Evolutionary conservation across 2,888 invertebrate genomes (phyloP).

Genomic region (Ormyrus pomaceus): DNA sequence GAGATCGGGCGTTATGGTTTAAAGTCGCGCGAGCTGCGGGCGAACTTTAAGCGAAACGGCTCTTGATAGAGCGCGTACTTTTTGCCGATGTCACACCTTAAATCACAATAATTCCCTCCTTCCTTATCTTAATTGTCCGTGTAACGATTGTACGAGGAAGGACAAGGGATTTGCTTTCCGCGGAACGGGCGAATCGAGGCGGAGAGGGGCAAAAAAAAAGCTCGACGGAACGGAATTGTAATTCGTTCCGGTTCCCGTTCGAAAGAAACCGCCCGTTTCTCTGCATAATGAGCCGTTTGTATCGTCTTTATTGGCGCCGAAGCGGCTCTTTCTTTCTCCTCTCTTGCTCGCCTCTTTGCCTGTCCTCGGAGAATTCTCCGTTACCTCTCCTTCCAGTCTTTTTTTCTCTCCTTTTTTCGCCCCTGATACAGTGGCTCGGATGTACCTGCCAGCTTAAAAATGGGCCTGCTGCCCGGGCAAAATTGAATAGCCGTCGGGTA

Average conservation of each 20-base stretch:
- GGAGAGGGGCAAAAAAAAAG: background rate
- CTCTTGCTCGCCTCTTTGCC: too few species aligned
- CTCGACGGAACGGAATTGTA: constrained; percentile 39
- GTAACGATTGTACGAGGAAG: constrained; percentile 59
- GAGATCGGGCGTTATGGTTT: too few species aligned
- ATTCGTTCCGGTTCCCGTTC: constrained; percentile 60
- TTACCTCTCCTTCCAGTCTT: constrained; percentile 21
- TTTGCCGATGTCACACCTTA: constrained; percentile 16
- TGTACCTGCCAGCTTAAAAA: too few species aligned
- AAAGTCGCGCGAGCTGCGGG: background rate
- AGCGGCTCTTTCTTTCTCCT: constrained; percentile 18
- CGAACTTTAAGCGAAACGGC: constrained; percentile 15
- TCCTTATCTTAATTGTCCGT: constrained; percentile 64
- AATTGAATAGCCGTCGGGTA: too few species aligned
- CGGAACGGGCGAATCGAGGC: background rate
- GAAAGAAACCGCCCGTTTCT: constrained; percentile 62
- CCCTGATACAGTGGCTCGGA: too few species aligned
- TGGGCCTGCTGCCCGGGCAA: too few species aligned
- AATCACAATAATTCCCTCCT: constrained; percentile 42
- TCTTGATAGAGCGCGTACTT: constrained; percentile 10
- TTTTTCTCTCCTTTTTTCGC: constrained; percentile 21
- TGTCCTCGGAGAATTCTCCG: constrained; percentile 15
- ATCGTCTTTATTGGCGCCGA: constrained; percentile 63
- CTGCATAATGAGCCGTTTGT: constrained; percentile 68
- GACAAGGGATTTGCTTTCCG: constrained; percentile 48